Conservation (phyloP, 2,113 vertebrate genomes). For the Podarcis raffonei region DNA sequence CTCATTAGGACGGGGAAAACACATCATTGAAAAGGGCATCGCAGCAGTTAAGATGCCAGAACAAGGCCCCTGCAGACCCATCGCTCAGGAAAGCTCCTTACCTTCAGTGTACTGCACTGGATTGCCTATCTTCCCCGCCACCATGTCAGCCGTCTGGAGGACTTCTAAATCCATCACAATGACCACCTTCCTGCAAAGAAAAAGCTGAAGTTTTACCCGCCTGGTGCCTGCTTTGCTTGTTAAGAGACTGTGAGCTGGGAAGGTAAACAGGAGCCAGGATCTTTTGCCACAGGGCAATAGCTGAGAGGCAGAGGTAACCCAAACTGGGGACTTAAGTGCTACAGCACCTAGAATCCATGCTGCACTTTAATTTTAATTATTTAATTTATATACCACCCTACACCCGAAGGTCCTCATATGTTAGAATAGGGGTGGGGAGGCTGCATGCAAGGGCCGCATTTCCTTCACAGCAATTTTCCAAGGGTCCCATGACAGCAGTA, state of each 20-base stretch:
- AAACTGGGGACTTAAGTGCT: too few relatives aligned
- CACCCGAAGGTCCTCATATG: too few relatives aligned
- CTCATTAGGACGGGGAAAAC: conserved; percentile 21
- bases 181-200: conserved; percentile 85
- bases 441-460: too few relatives aligned
- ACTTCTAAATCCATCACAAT: conserved; percentile 92
- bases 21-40: conserved; percentile 4
- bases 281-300: too few relatives aligned
- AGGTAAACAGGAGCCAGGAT: not conserved
- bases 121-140: conserved; percentile 86
- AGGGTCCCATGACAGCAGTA: too few relatives aligned
- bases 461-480: too few relatives aligned
- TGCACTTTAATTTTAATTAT: too few relatives aligned
- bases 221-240: not conserved
- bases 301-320: too few relatives aligned
- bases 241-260: not conserved
- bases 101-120: conserved; percentile 89
- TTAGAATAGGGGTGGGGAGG: too few relatives aligned
- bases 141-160: conserved; percentile 81
- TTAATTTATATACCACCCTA: too few relatives aligned
- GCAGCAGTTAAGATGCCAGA: not conserved
- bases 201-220: conserved; percentile 1
- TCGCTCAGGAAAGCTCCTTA: conserved; percentile 62
- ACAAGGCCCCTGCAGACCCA: not conserved
- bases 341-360: too few relatives aligned